Percentiles rank a stretch among this genome's conserved stretches.
Conservation (phyloP, 2,113 vertebrate species). For the Cromileptes altivelis region DNA sequence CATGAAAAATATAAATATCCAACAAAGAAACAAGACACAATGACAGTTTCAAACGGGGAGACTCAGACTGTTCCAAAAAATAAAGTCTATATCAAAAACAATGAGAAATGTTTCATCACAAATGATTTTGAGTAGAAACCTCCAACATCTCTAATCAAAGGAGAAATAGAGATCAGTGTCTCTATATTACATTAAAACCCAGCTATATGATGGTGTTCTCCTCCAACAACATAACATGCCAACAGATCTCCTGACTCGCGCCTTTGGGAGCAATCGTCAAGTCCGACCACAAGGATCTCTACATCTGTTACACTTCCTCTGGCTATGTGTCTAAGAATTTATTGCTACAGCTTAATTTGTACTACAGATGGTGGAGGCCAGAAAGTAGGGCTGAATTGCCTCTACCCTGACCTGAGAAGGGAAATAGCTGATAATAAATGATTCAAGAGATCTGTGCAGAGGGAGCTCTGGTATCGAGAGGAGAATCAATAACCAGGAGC, state of each 20-base stretch:
- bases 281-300: background rate
- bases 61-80: no score
- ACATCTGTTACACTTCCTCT: background rate
- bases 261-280: background rate
- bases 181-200: no score
- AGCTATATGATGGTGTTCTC: no score
- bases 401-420: constrained; percentile 7
- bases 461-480: constrained; percentile 14
- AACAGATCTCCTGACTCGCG: background rate
- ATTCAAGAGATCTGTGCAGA: constrained; percentile 45
- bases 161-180: no score
- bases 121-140: no score
- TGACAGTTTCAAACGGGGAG: no score
- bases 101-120: no score
- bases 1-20: no score
- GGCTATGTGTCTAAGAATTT: background rate
- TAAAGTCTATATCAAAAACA: no score
- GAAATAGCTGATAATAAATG: constrained; percentile 49
- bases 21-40: no score
- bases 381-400: background rate
- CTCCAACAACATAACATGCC: no score
- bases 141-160: no score
- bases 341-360: background rate
- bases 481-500: constrained; percentile 43
- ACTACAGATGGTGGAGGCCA: background rate